These are phyloP conservation scores for Caenorhabditis sp. DNA, from an alignment of 2,888 invertebrate species.

Conservation along the genomic window DNA sequence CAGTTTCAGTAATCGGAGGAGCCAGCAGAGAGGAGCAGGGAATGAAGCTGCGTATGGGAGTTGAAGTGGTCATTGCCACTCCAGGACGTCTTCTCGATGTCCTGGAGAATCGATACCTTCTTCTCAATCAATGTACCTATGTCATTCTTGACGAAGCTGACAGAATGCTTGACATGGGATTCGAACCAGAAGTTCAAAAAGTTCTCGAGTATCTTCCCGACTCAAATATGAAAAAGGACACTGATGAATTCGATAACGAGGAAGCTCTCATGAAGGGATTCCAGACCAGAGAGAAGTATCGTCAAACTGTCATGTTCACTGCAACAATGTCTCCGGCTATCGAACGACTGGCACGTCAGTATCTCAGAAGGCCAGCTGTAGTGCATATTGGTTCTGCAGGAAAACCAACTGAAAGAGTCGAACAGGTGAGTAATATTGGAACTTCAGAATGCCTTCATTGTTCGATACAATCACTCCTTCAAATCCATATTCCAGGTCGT, in stretches of 20 bases:
- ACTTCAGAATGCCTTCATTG: background rate
- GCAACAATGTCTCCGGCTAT: slow-evolving; percentile 99
- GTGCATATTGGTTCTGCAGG: slow-evolving; percentile 98
- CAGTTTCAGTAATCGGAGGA: slow-evolving; percentile 96
- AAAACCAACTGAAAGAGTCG: slow-evolving; percentile 97
- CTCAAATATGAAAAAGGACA: slow-evolving; percentile 97
- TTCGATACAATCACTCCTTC: background rate
- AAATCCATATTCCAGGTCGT: slow-evolving; percentile 89
- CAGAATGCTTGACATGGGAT: slow-evolving; percentile 99
- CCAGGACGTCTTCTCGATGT: slow-evolving; percentile 99
- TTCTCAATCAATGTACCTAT: slow-evolving; percentile 97
- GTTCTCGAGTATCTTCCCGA: slow-evolving; percentile 98
- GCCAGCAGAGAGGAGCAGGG: slow-evolving; percentile 98
- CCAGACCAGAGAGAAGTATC: slow-evolving; percentile 95
- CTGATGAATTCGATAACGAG: slow-evolving; percentile 97
- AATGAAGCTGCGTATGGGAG: slow-evolving; percentile 89
- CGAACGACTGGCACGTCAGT: slow-evolving; percentile 94
- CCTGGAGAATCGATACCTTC: slow-evolving; percentile 96
- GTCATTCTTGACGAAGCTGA: slow-evolving; percentile 92
- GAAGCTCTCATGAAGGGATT: slow-evolving; percentile 94
- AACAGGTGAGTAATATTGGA: slow-evolving; percentile 87
- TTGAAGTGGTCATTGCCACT: slow-evolving; percentile 98
- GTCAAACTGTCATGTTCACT: slow-evolving; percentile 99
- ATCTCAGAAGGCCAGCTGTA: slow-evolving; percentile 95
- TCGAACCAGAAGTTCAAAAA: slow-evolving; percentile 96